phyloP scores from a whole-genome alignment of 2,113 vertebrate species.

The Callocephalon fimbriatum region DNA sequence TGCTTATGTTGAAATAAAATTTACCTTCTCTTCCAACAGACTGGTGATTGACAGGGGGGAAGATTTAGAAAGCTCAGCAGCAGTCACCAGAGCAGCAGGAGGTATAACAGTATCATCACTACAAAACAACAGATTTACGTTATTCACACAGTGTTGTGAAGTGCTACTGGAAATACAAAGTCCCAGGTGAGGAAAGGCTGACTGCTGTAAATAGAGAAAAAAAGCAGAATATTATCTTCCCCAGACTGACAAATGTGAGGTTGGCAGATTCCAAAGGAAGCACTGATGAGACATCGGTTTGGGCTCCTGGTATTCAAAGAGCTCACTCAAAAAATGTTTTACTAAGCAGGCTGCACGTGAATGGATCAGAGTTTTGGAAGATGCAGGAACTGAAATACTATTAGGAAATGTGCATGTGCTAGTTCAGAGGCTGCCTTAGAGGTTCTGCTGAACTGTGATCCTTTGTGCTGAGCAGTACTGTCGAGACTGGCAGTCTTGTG shows the following conservation, averaged over 20 bases:
- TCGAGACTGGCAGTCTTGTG: not conserved
- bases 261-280: not conserved
- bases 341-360: not conserved
- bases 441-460: not conserved
- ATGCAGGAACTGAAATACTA: not conserved
- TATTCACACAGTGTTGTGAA: not conserved
- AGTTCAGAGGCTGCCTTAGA: not conserved
- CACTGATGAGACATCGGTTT: not conserved
- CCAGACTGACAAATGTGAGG: not conserved
- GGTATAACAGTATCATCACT: constrained; percentile 78
- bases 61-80: constrained; percentile 75
- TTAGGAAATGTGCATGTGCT: not conserved
- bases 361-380: not conserved
- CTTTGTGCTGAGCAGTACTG: not conserved
- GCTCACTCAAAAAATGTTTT: not conserved
- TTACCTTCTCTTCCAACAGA: constrained; percentile 82
- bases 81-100: constrained; percentile 63
- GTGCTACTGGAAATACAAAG: not conserved
- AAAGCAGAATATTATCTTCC: not conserved
- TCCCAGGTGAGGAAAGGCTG: not conserved
- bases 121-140: not conserved
- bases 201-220: not conserved
- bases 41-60: constrained; percentile 73
- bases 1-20: not conserved
- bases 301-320: not conserved